Evolutionary conservation across 2,113 vertebrate genomes (phyloP), one percentile per base, ranked within the genome.

Genomic region (Eurystomus gularis): DNA sequence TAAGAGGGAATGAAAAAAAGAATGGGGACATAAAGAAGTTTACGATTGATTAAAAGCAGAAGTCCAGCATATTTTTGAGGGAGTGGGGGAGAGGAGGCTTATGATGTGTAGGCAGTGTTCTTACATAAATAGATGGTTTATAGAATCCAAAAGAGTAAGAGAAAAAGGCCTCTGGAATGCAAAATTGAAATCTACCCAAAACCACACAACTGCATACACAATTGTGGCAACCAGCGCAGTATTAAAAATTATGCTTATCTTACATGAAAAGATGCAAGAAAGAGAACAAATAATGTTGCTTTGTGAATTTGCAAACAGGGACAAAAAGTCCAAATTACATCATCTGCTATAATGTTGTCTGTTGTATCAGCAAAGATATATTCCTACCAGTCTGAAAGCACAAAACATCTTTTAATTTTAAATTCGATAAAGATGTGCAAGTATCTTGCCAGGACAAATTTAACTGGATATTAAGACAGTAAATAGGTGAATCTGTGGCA

Each of bases 81-180:
- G 60, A 81, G 68, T 66, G 4, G 35, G 76, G 16, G n/a, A 94
- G 60, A 92, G n/a, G 20, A 94, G 25, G 17, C n/a, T 92, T 81
- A n/a, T 80, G 64, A 95, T 92, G n/a, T 42, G 46, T 94, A 46
- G 80, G 91, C 55, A 83, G 55, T 81, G 68, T 90, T 95, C 58
- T 69, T 68, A 88, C 79, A 92, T 69, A 85, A 94, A 96, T 25
- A 93, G 81, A 49, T 46, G 90, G 86, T 92, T 92, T 62, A 92
- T 86, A 88, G 82, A 92, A 86, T 81, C 31, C 42, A 88, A 90
- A 77, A 37, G 24, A 73, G 16, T 64, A 81, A 31, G 52, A 88
- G 8, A 87, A 49, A 90, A 76, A 81, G 78, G 21, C 21, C 58
- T 80, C 46, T 78, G 80, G 82, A 95, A 86, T 83, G 13, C 46